Percentiles rank a stretch among this genome's conserved stretches.
These are phyloP conservation scores for Syngnathus floridae DNA, from an alignment of 2,113 vertebrate genomes.

Conservation along the genomic window DNA sequence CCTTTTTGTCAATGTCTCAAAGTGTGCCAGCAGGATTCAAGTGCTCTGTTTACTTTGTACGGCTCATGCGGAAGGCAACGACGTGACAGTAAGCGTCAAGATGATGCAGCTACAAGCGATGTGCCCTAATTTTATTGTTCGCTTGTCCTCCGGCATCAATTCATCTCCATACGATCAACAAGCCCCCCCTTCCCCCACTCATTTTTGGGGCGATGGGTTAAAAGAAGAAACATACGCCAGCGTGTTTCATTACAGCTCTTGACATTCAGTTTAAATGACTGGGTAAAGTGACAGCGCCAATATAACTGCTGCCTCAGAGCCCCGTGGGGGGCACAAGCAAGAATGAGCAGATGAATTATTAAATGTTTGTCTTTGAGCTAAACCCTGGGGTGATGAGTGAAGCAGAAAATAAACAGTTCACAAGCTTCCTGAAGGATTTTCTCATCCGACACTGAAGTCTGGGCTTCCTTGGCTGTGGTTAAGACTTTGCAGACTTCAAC, in stretches of 20 bases:
- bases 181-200: not conserved
- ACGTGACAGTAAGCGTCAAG: constrained; percentile 2
- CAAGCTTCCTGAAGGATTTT: constrained; percentile 49
- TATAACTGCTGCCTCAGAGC: constrained; percentile 21
- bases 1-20: constrained; percentile 22
- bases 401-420: constrained; percentile 56
- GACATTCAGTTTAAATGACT: constrained; percentile 13
- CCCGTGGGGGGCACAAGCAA: constrained; percentile 15
- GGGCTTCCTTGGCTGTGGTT: constrained; percentile 25
- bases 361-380: constrained; percentile 52
- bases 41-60: constrained; percentile 10
- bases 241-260: not conserved
- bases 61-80: not conserved
- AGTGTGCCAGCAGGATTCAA: constrained; percentile 10
- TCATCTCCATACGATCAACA: constrained; percentile 4
- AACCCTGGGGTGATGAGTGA: constrained; percentile 51
- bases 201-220: not conserved
- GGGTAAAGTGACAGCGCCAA: constrained; percentile 9
- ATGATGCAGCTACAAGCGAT: not conserved
- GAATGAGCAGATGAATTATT: constrained; percentile 59
- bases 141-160: constrained; percentile 8
- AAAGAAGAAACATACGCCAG: constrained; percentile 1
- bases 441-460: constrained; percentile 35
- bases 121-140: constrained; percentile 1
- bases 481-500: constrained; percentile 10